Conservation (phyloP, 2,797 vertebrate species). For the Podargus strigoides region DNA sequence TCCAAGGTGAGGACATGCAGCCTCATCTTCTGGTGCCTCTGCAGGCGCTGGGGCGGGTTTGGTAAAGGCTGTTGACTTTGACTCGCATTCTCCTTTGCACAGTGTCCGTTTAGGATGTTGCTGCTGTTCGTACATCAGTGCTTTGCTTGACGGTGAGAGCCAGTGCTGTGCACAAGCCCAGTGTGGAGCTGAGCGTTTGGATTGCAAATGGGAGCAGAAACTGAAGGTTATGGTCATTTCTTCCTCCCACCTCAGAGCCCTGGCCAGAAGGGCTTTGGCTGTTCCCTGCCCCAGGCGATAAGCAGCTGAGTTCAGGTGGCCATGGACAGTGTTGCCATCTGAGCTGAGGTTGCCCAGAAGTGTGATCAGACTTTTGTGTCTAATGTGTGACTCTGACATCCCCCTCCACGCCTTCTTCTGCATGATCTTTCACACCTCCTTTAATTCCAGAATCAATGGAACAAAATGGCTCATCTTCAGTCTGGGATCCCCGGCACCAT, state of each 20-base stretch:
- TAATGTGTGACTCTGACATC: neutral
- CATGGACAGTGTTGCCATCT: fast-evolving
- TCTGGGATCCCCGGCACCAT: fast-evolving
- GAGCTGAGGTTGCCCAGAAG: neutral
- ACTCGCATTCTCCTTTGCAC: neutral
- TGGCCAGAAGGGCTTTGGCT: fast-evolving
- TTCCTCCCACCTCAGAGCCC: neutral
- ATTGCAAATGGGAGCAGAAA: neutral
- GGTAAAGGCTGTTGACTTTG: neutral
- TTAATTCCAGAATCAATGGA: neutral
- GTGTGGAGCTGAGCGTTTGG: neutral
- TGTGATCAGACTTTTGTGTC: neutral
- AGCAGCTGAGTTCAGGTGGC: too few species aligned
- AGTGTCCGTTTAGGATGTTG: neutral
- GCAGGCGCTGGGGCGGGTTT: neutral
- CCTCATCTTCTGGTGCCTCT: neutral
- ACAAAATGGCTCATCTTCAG: neutral
- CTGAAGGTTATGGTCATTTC: neutral
- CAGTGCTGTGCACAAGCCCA: neutral
- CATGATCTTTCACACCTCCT: neutral
- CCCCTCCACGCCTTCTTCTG: neutral
- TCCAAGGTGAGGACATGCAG: fast-evolving
- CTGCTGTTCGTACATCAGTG: fast-evolving
- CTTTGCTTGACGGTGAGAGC: fast-evolving
- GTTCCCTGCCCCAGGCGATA: fast-evolving